Evolutionary conservation across 2,113 vertebrate genomes (phyloP), one percentile per base, ranked within the genome.

Genomic region (Climacteris rufus): DNA sequence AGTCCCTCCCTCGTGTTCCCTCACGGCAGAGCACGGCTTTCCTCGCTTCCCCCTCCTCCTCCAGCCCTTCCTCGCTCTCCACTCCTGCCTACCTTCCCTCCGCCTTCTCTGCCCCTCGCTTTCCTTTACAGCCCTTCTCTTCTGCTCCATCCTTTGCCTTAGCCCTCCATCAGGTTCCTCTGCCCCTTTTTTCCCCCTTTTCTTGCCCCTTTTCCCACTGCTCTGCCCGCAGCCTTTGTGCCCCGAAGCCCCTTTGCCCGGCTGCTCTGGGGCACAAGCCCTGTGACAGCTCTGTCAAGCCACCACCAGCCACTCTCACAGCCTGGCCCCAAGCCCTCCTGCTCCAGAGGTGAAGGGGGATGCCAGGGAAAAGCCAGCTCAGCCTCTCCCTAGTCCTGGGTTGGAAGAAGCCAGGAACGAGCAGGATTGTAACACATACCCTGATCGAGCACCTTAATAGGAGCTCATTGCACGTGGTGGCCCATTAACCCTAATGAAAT

Each of bases 281-380:
- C 65, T 39, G 15, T 2, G 3, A 4, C 35, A 44, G 39, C 49
- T 75, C 65, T 9, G 1, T 24, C 13, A 4, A 7, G 18, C 61
- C 68, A 27, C 39, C 1, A 1, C 15, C 0, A 1, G 50, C 24
- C 4, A 1, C 47, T 59, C 42, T 12, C 17, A 1, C 31, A 54
- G 22, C 49, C 59, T 42, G 22, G 4, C 14, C 24, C 28, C 1
- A 0, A 50, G 30, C 54, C 25, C 1, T 0, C 11, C 1, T 8
- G 24, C 4, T 7, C 16, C 3, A 9, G 74, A 64, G 39, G 28
- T 21, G 10, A 54, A 24, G 25, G 31, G 1, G 39, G 45, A 49
- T 50, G 7, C 28, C 3, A 4, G 13, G 24, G 45, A 21, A 53
- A 15, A 7, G 12, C 57, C 7, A 3, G 9, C 50, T 49, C 13